Conservation (phyloP, 2,797 vertebrate species). For the Notoglanidium macrostoma region DNA sequence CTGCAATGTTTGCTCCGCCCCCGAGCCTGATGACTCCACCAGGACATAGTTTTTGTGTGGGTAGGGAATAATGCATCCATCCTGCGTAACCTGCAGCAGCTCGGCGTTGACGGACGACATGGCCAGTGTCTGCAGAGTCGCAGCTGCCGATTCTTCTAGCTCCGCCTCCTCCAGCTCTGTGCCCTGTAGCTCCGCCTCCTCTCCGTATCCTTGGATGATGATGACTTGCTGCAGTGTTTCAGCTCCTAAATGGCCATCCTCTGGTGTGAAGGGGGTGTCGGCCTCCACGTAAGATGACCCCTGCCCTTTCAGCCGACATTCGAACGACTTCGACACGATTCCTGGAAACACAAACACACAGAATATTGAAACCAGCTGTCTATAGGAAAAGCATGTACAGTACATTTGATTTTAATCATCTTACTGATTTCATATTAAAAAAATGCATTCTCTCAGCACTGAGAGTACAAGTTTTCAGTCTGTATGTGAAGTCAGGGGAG, state of each 20-base stretch:
- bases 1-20: constrained; percentile 51
- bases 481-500: not conserved
- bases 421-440: not conserved
- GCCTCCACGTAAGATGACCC: constrained; percentile 92
- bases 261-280: constrained; percentile 73
- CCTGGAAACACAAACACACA: constrained; percentile 70
- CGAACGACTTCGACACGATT: constrained; percentile 97
- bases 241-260: constrained; percentile 67
- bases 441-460: not conserved
- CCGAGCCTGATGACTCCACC: constrained; percentile 70
- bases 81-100: constrained; percentile 83
- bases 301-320: constrained; percentile 95
- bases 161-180: constrained; percentile 87
- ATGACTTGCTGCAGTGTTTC: constrained; percentile 92
- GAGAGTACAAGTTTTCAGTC: not conserved
- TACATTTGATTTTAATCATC: not conserved
- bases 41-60: constrained; percentile 87
- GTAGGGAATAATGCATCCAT: constrained; percentile 88
- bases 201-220: constrained; percentile 90
- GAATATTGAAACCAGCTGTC: not conserved
- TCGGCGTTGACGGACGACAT: constrained; percentile 73
- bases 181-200: constrained; percentile 81
- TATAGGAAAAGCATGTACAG: not conserved
- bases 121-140: constrained; percentile 91
- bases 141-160: constrained; percentile 90